Conservation (phyloP, 2,113 vertebrate genomes). For the Talpa occidentalis region DNA sequence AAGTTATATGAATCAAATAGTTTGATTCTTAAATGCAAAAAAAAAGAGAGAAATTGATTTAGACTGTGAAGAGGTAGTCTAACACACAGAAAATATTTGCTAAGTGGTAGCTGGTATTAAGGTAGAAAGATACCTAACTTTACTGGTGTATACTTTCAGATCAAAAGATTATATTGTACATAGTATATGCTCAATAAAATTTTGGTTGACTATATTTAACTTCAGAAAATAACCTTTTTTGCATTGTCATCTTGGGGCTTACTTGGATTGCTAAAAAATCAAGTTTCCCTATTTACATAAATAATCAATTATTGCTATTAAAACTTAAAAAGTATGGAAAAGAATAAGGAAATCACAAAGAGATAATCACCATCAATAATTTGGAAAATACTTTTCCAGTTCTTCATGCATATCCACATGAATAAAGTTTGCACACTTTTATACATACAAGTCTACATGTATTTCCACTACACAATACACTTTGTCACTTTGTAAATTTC, state of each 20-base stretch:
- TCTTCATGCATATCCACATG: background rate
- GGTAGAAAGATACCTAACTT: background rate
- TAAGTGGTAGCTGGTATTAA: background rate
- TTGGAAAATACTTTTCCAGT: background rate
- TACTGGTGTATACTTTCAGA: background rate
- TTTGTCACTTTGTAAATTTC: background rate
- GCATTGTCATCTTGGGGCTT: background rate
- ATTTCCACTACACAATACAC: background rate
- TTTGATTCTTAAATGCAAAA: no score
- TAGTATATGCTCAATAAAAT: background rate
- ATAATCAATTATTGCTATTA: background rate
- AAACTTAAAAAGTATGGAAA: background rate
- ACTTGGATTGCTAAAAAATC: background rate
- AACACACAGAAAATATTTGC: background rate
- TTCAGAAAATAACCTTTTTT: background rate
- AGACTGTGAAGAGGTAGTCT: background rate
- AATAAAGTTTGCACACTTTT: background rate
- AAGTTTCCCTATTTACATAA: background rate
- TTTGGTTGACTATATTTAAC: conserved; percentile 27
- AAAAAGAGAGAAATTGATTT: no score
- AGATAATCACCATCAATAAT: background rate
- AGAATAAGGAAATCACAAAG: background rate
- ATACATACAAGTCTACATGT: background rate
- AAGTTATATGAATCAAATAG: no score
- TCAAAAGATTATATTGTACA: background rate